Evolutionary conservation across 2,113 vertebrate genomes (phyloP).

Genomic region (Protobothrops flavoviridis): DNA sequence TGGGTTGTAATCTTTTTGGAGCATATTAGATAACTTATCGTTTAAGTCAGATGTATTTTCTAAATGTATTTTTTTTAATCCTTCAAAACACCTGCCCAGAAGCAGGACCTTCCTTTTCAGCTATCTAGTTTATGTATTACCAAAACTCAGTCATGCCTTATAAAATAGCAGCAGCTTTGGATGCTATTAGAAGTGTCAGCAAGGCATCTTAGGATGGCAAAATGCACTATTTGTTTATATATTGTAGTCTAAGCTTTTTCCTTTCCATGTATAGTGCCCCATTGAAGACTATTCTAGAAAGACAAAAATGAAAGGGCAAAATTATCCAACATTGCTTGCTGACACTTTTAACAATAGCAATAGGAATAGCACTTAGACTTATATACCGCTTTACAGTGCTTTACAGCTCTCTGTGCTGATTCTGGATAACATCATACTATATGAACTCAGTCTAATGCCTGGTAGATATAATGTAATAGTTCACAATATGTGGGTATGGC

Average conservation of each 20-base stretch:
- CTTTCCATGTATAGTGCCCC: neutral
- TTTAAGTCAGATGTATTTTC: neutral
- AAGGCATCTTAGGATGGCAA: neutral
- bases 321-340: neutral
- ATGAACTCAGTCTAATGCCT: neutral
- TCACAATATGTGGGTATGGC: too few species aligned
- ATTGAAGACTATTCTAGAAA: neutral
- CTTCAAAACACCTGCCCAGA: neutral
- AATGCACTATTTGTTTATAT: neutral
- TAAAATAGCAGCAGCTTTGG: neutral
- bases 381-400: too few species aligned
- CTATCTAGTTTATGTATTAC: neutral
- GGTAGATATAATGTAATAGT: neutral
- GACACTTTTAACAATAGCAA: neutral
- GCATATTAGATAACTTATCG: neutral
- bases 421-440: neutral
- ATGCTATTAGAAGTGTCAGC: neutral
- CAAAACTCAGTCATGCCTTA: neutral
- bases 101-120: neutral
- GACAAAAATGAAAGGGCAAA: neutral
- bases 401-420: neutral
- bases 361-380: too few species aligned
- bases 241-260: neutral
- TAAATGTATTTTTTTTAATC: neutral
- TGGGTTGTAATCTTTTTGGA: neutral